These are phyloP conservation scores for Conistra vaccinii DNA, from an alignment of 2,888 invertebrate genomes.

Conservation along the genomic window DNA sequence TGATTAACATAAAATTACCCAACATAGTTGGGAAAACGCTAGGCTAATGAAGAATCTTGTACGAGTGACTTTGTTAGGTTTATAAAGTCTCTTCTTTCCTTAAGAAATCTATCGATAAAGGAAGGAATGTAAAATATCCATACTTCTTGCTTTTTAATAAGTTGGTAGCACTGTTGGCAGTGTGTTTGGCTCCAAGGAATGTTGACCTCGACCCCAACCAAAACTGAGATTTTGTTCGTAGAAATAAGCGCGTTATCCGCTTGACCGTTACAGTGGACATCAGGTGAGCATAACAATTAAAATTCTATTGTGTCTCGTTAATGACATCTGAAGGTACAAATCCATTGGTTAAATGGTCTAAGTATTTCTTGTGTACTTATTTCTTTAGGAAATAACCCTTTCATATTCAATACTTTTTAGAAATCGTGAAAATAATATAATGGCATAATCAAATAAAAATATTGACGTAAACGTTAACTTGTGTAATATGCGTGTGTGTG, in stretches of 20 bases:
- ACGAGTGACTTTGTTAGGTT: not conserved
- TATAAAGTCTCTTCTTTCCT: not conserved
- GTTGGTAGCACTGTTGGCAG: not conserved
- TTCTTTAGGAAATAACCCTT: slow-evolving; percentile 46
- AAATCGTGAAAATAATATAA: slow-evolving; percentile 57
- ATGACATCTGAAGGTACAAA: too few species aligned
- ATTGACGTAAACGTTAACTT: slow-evolving; percentile 44
- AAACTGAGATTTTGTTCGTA: not conserved
- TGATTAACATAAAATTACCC: not conserved
- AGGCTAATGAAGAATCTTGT: not conserved
- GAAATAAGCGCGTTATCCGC: not conserved
- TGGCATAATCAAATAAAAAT: slow-evolving; percentile 39
- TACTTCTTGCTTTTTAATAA: not conserved
- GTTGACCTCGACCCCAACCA: not conserved
- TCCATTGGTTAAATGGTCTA: slow-evolving; percentile 6
- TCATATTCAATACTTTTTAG: slow-evolving; percentile 44
- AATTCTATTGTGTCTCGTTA: too few species aligned
- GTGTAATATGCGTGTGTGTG: slow-evolving; percentile 52
- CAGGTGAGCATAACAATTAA: too few species aligned
- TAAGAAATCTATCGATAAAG: not conserved
- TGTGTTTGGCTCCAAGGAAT: not conserved
- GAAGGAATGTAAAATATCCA: not conserved
- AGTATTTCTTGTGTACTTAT: slow-evolving; percentile 43
- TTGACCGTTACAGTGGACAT: too few species aligned
- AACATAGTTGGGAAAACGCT: not conserved